These are phyloP conservation scores for Drusus annulatus DNA, from an alignment of 1,140 invertebrate species.

Conservation along the genomic window DNA sequence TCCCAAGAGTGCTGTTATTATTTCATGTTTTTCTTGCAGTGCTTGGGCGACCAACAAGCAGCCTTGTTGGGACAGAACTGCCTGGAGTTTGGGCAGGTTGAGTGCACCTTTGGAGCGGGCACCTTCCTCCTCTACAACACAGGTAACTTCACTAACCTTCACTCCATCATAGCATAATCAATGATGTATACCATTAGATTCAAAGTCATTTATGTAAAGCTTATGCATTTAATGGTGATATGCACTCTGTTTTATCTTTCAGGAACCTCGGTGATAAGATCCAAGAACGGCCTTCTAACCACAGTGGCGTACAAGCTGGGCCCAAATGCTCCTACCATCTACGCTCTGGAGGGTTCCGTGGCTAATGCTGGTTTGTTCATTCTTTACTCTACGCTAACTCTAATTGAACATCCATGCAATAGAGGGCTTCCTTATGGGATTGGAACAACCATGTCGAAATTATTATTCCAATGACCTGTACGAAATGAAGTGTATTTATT, in stretches of 20 bases:
- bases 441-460: too few species aligned
- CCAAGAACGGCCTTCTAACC: conserved; percentile 91
- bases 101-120: conserved; percentile 96
- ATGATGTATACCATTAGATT: conserved; percentile 54
- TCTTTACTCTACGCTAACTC: not conserved
- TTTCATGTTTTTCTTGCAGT: conserved; percentile 72
- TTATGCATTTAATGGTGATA: too few species aligned
- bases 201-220: not conserved
- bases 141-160: conserved; percentile 72
- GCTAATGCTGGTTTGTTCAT: conserved; percentile 84
- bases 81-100: conserved; percentile 89
- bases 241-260: conserved; percentile 27
- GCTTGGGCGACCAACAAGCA: conserved; percentile 93
- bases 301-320: conserved; percentile 96
- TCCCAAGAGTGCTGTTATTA: too few species aligned
- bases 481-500: too few species aligned
- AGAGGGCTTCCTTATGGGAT: too few species aligned
- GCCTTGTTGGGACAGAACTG: conserved; percentile 95
- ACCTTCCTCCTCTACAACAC: conserved; percentile 97
- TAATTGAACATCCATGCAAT: not conserved
- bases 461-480: too few species aligned
- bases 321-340: conserved; percentile 81
- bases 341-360: conserved; percentile 95
- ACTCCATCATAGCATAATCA: too few species aligned
- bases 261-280: conserved; percentile 80